Base-by-base conservation (phyloP, 2,888 invertebrate species). In the Arge pagana region DNA sequence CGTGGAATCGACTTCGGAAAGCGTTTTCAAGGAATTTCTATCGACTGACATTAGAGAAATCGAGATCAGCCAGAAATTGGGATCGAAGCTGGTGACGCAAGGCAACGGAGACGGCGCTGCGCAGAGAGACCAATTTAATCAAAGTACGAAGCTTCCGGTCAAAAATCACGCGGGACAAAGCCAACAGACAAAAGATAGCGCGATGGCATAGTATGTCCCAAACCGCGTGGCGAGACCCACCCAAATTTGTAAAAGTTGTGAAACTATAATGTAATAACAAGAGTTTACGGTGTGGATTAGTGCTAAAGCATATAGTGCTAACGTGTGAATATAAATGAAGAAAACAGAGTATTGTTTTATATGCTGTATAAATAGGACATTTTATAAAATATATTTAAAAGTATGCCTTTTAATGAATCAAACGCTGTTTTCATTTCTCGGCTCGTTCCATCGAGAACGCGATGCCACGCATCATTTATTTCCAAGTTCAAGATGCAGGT, bases 271-370 rank as follows among this genome's bases (percentile, higher is more conserved):
- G 45, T 45, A 45, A 23, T 33, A 21, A 26, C n/a, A 26, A 10
- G n/a, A 8, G 28, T 10, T 2, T 10, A 23, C 45, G 45, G 35
- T 33, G 45, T n/a, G 5, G 33, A 15, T 33, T 45, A 45, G 63
- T 67, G 71, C 66, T 70, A 69, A 69, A 71, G 70, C 70, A 61
- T 69, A 68, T 74, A 74, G 74, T 66, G 71, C 70, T 72, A 68
- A 71, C 67, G 72, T 74, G 76, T 76, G 76, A 76, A 76, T 76
- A 76, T 74, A 70, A 45, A 42, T 30, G 13, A 45, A 33, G 35
- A 45, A 75, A 71, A 72, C 69, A 76, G 74, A 76, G 72, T 76
- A 76, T 76, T 76, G 76, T 76, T 76, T 76, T 76, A 76, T 76
- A 76, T 76, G 72, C 74, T 74, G 76, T 76, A 76, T 71, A 74